phyloP scores from a whole-genome alignment of 2,113 vertebrate genomes.

The Crotalus tigris region DNA sequence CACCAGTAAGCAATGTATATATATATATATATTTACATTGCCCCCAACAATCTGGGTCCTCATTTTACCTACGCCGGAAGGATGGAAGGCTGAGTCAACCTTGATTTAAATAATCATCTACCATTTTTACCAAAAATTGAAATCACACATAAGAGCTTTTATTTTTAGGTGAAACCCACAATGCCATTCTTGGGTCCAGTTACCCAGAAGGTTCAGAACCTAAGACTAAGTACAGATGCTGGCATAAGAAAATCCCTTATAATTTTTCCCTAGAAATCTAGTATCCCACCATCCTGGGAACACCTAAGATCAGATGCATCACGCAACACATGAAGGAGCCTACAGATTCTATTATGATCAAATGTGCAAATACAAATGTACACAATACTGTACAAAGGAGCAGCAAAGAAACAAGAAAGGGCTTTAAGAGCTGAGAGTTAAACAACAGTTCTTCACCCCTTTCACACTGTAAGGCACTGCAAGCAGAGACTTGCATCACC shows the following conservation, averaged over 20 bases:
- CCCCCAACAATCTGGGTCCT: too few species aligned
- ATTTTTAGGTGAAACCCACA: neutral
- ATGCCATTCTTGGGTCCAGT: neutral
- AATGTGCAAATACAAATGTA: neutral
- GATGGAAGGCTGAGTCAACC: too few species aligned
- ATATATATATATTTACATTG: too few species aligned
- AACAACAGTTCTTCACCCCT: neutral
- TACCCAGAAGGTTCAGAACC: neutral
- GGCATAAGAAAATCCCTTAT: neutral
- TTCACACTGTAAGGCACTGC: neutral
- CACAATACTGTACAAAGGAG: neutral
- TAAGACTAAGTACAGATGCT: neutral
- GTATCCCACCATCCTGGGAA: neutral
- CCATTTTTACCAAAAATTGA: neutral
- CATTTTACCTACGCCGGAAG: too few species aligned
- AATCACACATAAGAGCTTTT: neutral
- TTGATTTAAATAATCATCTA: neutral
- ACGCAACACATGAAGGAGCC: neutral
- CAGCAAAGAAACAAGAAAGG: neutral
- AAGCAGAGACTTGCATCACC: neutral
- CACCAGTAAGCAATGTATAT: too few species aligned
- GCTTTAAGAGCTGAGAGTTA: neutral
- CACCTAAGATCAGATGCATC: neutral
- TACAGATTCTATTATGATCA: neutral
- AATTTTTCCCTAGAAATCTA: neutral